Conservation (phyloP, 2,113 vertebrate species). For the Cardinalis cardinalis region DNA sequence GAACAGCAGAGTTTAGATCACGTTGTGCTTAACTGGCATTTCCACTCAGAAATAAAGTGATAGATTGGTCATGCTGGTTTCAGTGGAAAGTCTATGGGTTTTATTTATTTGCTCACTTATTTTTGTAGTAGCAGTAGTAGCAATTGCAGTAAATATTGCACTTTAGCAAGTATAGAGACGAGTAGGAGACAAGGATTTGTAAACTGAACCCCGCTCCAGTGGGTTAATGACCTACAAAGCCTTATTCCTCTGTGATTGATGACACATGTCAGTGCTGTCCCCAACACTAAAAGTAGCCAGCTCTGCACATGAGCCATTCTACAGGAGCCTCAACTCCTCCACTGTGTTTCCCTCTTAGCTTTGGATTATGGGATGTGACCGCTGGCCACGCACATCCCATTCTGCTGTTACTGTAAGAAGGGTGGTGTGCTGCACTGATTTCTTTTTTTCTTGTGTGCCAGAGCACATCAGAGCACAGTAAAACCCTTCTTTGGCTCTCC, state of each 20-base stretch:
- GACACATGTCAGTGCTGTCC: fast-evolving
- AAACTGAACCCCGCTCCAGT: background rate
- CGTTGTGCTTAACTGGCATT: background rate
- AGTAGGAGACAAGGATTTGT: background rate
- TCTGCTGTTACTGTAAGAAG: background rate
- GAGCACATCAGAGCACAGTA: background rate
- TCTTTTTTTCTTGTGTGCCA: background rate
- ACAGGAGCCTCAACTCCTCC: background rate
- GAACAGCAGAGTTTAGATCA: background rate
- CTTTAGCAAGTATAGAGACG: background rate
- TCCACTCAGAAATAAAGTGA: background rate
- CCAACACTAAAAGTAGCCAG: background rate
- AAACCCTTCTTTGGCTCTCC: background rate
- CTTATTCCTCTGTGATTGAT: background rate
- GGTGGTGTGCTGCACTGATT: background rate
- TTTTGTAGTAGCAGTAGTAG: background rate
- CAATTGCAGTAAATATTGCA: background rate
- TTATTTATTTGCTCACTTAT: background rate
- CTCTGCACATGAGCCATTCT: background rate
- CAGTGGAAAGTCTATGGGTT: background rate
- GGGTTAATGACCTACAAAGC: background rate
- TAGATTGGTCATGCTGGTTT: background rate
- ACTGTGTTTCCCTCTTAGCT: background rate
- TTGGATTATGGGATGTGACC: background rate
- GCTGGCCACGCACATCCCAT: too few relatives aligned